Evolutionary conservation across 2,888 invertebrate species (phyloP).

Genomic region (Synergus itoensis): DNA sequence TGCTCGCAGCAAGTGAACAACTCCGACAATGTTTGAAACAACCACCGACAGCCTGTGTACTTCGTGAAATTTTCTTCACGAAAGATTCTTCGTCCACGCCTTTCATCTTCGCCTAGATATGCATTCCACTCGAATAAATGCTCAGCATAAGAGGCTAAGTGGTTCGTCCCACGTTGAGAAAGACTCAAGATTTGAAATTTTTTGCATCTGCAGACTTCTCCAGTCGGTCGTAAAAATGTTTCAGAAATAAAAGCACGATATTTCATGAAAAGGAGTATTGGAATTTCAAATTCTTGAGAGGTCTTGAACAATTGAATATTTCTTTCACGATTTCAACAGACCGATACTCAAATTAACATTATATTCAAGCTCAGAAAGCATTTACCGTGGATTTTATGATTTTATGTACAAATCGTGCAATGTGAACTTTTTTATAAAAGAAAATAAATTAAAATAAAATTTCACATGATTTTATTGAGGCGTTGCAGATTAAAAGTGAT

Average conservation of each 20-base stretch:
- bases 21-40: conserved; percentile 53
- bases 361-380: too few relatives aligned
- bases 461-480: too few relatives aligned
- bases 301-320: not conserved
- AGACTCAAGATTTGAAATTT: conserved; percentile 34
- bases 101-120: conserved; percentile 41
- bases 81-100: conserved; percentile 25
- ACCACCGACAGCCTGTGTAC: conserved; percentile 45
- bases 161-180: conserved; percentile 27
- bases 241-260: conserved; percentile 12
- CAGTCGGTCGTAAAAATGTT: conserved; percentile 4
- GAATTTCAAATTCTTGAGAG: not conserved
- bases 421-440: too few relatives aligned
- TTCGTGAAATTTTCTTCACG: conserved; percentile 41
- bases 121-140: conserved; percentile 40
- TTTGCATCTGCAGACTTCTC: conserved; percentile 13
- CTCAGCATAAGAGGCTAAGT: conserved; percentile 32
- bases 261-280: conserved; percentile 23
- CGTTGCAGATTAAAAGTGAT: too few relatives aligned
- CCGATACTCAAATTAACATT: too few relatives aligned
- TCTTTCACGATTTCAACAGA: not conserved
- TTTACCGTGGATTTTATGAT: too few relatives aligned
- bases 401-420: too few relatives aligned
- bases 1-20: conserved; percentile 52
- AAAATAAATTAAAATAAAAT: too few relatives aligned